phyloP scores from a whole-genome alignment of 2,888 invertebrate species.

The Orthonychiurus folsomi region DNA sequence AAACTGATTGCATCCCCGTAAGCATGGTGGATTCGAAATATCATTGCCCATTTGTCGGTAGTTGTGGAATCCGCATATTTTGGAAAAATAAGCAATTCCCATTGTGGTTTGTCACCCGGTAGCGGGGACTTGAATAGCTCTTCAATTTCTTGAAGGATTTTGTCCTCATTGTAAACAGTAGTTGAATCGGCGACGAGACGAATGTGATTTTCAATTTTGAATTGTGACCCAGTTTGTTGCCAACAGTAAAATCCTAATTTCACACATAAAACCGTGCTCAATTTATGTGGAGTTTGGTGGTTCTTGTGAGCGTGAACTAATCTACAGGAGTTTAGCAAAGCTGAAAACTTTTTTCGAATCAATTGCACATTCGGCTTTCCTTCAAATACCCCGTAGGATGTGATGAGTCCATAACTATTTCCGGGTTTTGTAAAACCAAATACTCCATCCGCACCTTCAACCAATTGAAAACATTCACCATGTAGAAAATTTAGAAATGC shows the following conservation, averaged over 20 bases:
- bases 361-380: conserved; percentile 25
- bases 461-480: no score
- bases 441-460: conserved; percentile 30
- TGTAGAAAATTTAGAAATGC: no score
- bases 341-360: conserved; percentile 15
- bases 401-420: conserved; percentile 28
- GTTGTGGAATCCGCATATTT: conserved; percentile 13
- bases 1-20: conserved; percentile 34
- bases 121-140: conserved; percentile 15
- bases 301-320: no score
- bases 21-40: conserved; percentile 31
- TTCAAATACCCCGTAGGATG: conserved; percentile 29
- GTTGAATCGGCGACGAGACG: conserved; percentile 20
- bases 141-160: conserved; percentile 21
- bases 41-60: conserved; percentile 23
- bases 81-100: conserved; percentile 34
- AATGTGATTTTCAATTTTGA: conserved; percentile 26
- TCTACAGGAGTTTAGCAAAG: conserved; percentile 24
- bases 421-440: conserved; percentile 28
- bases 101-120: conserved; percentile 21
- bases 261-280: conserved; percentile 21
- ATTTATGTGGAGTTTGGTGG: no score
- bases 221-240: conserved; percentile 21
- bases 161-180: conserved; percentile 23
- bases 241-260: conserved; percentile 33